Base-by-base conservation (phyloP, 2,113 vertebrate species). In the Mugil cephalus region DNA sequence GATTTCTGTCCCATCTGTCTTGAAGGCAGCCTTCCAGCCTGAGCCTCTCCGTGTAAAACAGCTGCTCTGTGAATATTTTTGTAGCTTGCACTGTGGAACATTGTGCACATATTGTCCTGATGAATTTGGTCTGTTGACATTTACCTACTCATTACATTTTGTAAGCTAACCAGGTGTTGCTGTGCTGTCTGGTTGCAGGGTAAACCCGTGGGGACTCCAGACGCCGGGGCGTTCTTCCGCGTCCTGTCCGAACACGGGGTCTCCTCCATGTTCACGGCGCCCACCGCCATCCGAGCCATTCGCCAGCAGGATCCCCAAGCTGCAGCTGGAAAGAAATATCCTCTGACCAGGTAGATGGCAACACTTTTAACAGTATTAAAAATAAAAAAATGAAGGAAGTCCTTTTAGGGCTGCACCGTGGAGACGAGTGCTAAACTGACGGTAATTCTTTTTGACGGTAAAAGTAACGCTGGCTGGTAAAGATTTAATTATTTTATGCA, bases 151-250 rank as follows among this genome's bases (percentile, higher is more conserved):
- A 47, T 40, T 36, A 17, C n/a, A 47, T 40, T 10, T 55, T 52
- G 17, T 43, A 43, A 19, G n/a, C 40, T 52, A 43, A 78, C 10
- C 46, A 56, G 50, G n/a, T 77, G 65, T 34, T 64, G 12, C 17
- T 36, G 4, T 15, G 7, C 15, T 45, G 12, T 77, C 19, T 85
- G 36, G 78, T 91, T 65, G 10, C 72, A 99, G 98, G 98, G 98
- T 24, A 99, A 99, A 87, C 97, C 98, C 10, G 97, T 99, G 60
- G 98, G 97, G 79, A 99, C 96, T 6, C 98, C 98, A 38, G 95
- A 98, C 87, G 93, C 97, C 0, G 95, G 97, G 1, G 95, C 96
- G 4, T 99, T 95, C 92, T 99, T 99, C 93, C 96, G 96, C 8
- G 95, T 99, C 68, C 87, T 99, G 50, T 95, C 96, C 1, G 97